These are phyloP conservation scores for Drosophila sordidula DNA, from an alignment of 2,888 invertebrate genomes.

Conservation along the genomic window DNA sequence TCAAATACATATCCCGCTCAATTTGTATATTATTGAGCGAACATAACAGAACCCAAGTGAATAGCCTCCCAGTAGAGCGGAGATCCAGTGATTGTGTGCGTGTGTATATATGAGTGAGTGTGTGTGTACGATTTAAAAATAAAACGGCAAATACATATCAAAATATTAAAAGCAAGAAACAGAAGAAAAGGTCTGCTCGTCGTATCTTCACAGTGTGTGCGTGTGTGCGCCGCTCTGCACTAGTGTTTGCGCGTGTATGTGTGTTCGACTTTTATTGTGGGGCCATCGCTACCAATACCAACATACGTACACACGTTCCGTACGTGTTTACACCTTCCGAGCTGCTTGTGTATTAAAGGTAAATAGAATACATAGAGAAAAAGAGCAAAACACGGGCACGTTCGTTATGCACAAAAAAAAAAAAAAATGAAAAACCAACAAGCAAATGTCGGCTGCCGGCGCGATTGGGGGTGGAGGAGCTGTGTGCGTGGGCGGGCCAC, in stretches of 20 bases:
- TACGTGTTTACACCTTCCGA: conserved; percentile 66
- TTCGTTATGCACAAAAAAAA: conserved; percentile 30
- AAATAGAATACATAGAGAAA: conserved; percentile 64
- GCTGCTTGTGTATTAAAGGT: conserved; percentile 68
- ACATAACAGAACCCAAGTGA: neutral
- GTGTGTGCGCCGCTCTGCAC: conserved; percentile 27
- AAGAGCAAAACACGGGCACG: conserved; percentile 60
- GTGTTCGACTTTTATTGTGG: conserved; percentile 8
- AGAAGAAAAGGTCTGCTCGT: conserved; percentile 35
- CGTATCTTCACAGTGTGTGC: conserved; percentile 18
- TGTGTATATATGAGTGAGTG: conserved; percentile 34
- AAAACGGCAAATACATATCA: conserved; percentile 77
- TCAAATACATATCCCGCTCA: conserved; percentile 1
- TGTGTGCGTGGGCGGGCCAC: conserved; percentile 45
- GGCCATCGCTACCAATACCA: conserved; percentile 43
- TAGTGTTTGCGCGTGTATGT: conserved; percentile 29
- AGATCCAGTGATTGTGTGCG: conserved; percentile 31
- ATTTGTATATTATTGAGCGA: conserved; percentile 19
- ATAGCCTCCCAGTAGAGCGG: conserved; percentile 13
- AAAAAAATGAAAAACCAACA: conserved; percentile 29
- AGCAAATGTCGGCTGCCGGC: conserved; percentile 30
- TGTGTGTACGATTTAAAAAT: conserved; percentile 76
- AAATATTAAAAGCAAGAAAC: conserved; percentile 68
- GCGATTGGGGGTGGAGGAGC: neutral
- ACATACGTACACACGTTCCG: conserved; percentile 35